Evolutionary conservation across 2,113 vertebrate genomes (phyloP).

Genomic region (Pleuronectes platessa): DNA sequence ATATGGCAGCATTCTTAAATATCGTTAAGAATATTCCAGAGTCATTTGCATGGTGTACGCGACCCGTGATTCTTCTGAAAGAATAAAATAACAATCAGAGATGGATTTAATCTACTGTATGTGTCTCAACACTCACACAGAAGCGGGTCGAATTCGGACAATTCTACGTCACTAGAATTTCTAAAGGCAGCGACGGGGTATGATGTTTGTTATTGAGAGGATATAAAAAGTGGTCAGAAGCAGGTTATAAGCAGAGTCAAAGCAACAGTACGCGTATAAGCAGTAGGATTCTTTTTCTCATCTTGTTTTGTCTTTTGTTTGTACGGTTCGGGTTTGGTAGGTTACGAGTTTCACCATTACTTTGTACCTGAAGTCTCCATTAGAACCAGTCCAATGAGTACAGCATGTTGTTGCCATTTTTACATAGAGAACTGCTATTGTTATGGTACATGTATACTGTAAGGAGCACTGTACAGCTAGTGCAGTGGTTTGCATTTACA

Average conservation of each 20-base stretch:
- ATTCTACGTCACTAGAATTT: slow-evolving; percentile 62
- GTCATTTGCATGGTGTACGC: slow-evolving; percentile 10
- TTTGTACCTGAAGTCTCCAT: slow-evolving; percentile 67
- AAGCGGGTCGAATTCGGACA: slow-evolving; percentile 50
- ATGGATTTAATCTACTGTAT: slow-evolving; percentile 22
- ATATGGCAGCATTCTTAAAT: slow-evolving; percentile 62
- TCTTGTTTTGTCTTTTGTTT: slow-evolving; percentile 8
- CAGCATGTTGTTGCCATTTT: slow-evolving; percentile 42
- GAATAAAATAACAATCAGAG: slow-evolving; percentile 21
- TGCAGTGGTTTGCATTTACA: slow-evolving; percentile 54
- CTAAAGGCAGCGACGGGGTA: slow-evolving; percentile 76
- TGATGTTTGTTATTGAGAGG: slow-evolving; percentile 56
- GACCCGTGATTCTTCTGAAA: slow-evolving; percentile 4
- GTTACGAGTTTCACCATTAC: slow-evolving; percentile 52
- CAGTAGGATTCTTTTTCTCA: slow-evolving; percentile 40
- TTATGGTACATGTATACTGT: slow-evolving; percentile 38
- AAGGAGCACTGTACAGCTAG: slow-evolving; percentile 31
- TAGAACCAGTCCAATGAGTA: slow-evolving; percentile 54
- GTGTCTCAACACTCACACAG: slow-evolving; percentile 49
- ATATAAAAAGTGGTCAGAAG: slow-evolving; percentile 75
- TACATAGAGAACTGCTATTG: slow-evolving; percentile 40
- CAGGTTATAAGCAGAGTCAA: slow-evolving; percentile 65
- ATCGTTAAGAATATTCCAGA: slow-evolving; percentile 38
- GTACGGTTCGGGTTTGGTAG: slow-evolving; percentile 39
- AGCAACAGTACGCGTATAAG: slow-evolving; percentile 64